These are phyloP conservation scores for Drosophila fuyamai DNA, from an alignment of 1,140 invertebrate species.

Conservation along the genomic window DNA sequence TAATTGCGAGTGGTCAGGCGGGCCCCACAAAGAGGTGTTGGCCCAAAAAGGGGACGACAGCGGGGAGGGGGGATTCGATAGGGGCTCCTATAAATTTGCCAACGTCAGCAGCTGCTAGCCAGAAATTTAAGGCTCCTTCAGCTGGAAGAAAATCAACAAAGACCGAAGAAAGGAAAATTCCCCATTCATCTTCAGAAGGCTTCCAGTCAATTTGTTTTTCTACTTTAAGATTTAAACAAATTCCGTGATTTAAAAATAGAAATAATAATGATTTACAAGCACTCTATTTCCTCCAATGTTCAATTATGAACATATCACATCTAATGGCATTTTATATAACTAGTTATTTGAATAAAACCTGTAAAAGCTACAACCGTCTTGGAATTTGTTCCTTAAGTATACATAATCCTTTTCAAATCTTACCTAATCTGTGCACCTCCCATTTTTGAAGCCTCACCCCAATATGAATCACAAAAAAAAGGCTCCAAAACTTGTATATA, in stretches of 20 bases:
- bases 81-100: conserved; percentile 31
- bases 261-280: too few species aligned
- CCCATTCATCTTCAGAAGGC: background rate
- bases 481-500: conserved; percentile 26
- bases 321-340: too few species aligned
- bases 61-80: conserved; percentile 8
- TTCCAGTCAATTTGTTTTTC: background rate
- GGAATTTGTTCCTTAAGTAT: background rate
- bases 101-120: conserved; percentile 42
- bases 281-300: too few species aligned
- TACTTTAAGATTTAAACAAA: too few species aligned
- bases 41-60: background rate
- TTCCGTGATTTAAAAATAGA: too few species aligned
- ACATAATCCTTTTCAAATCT: conserved; percentile 21
- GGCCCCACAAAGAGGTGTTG: conserved; percentile 37
- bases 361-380: background rate
- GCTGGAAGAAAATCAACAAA: conserved; percentile 29
- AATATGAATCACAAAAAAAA: conserved; percentile 33
- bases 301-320: too few species aligned
- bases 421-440: conserved; percentile 19
- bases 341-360: background rate
- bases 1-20: conserved; percentile 74
- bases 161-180: conserved; percentile 8
- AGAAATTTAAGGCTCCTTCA: conserved; percentile 42
- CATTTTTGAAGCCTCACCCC: background rate